Evolutionary conservation across 2,113 vertebrate genomes (phyloP).

Genomic region (Thermophis baileyi): DNA sequence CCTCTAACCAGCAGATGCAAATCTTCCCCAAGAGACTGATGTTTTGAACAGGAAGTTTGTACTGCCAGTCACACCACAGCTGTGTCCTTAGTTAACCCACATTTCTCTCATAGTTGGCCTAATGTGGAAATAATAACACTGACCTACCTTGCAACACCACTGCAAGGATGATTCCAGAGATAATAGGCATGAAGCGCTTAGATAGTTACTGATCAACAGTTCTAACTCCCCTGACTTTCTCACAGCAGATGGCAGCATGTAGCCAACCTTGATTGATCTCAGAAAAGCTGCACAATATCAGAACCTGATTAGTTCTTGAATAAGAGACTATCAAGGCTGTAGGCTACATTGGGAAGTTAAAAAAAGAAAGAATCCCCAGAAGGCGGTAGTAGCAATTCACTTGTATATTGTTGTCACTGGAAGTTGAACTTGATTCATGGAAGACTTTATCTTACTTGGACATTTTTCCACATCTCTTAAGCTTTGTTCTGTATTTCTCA

Average conservation of each 20-base stretch:
- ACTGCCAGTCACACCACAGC: neutral
- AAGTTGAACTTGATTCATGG: neutral
- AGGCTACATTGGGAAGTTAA: neutral
- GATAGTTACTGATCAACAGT: neutral
- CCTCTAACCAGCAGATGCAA: neutral
- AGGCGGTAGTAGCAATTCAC: neutral
- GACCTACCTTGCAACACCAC: neutral
- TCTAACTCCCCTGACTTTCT: neutral
- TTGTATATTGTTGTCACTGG: neutral
- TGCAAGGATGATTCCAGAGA: neutral
- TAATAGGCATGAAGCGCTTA: neutral
- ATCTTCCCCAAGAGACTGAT: too few relatives aligned
- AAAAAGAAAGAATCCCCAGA: neutral
- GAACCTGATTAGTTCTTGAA: neutral
- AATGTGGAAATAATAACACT: neutral
- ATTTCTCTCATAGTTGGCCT: neutral
- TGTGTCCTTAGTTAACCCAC: neutral
- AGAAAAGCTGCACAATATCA: neutral
- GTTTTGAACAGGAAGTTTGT: neutral
- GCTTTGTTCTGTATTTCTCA: neutral
- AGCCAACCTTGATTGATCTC: neutral
- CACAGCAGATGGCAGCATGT: neutral
- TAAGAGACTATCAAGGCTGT: neutral
- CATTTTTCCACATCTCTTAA: neutral
- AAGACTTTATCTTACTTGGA: neutral